Evolutionary conservation across 2,888 invertebrate genomes (phyloP), one percentile per base, ranked within the genome.

Genomic region (Hylaea fasciaria): DNA sequence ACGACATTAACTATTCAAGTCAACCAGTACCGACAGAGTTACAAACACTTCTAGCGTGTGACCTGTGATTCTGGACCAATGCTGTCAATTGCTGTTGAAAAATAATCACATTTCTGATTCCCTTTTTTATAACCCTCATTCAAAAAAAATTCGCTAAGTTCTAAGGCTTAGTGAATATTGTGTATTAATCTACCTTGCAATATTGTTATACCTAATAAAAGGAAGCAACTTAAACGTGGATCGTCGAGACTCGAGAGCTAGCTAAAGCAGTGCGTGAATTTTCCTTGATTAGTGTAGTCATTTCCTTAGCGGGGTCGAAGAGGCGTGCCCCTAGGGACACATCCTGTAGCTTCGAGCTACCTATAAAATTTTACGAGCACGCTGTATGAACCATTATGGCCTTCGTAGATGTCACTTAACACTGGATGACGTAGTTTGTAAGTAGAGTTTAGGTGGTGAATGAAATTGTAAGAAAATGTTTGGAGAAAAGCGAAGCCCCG

Each of bases 311-410:
- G 76, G 74, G 85, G 79, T 78, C 77, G 76, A 69, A 73, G 78
- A 71, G 76, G 70, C 78, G 67, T 62, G 77, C 76, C 83, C 78
- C 78, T 73, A 66, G 82, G 83, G 83, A 76, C 73, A 80, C 82
- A 83, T 83, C 82, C 83, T 82, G 82, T 76, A 76, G 78, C 76
- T 76, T 70, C 71, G 74, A 83, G 82, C 77, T 71, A 73, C 76
- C 86, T 82, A 87, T 89, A 90, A 91, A 87, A 89, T 87, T 91
- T 91, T 90, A 91, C 81, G 89, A 87, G 76, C 83, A 73, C 82
- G 72, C 83, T 80, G 83, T 88, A 87, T 84, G 85, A 88, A 78
- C 84, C 83, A 81, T 86, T 88, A 87, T 80, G 83, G 81, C 76
- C 80, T 82, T 85, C 83, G 85, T 88, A 83, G 83, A 82, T 84